Evolutionary conservation across 2,888 invertebrate genomes (phyloP).

Genomic region (Netelia inedita): DNA sequence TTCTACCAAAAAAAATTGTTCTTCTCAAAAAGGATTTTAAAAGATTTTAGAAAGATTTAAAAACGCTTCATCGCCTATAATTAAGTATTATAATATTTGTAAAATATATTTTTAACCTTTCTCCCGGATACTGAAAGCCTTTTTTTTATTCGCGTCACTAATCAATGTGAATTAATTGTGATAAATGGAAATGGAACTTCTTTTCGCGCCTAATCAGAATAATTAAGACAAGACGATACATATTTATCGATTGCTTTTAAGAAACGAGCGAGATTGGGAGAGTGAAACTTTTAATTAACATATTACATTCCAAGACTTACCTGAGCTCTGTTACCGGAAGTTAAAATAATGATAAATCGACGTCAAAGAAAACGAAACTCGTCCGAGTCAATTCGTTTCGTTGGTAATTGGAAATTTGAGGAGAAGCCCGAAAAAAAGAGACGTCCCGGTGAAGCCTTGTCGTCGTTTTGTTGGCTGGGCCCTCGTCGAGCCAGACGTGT

Average conservation of each 20-base stretch:
- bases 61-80: too few relatives aligned
- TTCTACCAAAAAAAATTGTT: too few relatives aligned
- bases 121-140: too few relatives aligned
- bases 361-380: conserved; percentile 16
- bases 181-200: too few relatives aligned
- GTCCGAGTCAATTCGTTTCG: neutral
- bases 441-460: conserved; percentile 32
- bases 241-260: neutral
- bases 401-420: conserved; percentile 53
- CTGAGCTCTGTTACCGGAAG: conserved; percentile 29
- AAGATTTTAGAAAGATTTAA: too few relatives aligned
- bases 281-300: conserved; percentile 19
- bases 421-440: conserved; percentile 50
- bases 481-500: conserved; percentile 22
- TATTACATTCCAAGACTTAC: neutral
- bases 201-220: neutral
- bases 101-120: too few relatives aligned
- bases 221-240: neutral
- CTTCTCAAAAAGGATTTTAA: too few relatives aligned
- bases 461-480: conserved; percentile 32
- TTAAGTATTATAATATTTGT: too few relatives aligned
- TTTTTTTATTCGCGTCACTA: too few relatives aligned
- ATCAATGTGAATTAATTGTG: too few relatives aligned
- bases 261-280: neutral
- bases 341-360: conserved; percentile 3